phyloP scores from a whole-genome alignment of 2,888 invertebrate species.

The Oscheius sp. region DNA sequence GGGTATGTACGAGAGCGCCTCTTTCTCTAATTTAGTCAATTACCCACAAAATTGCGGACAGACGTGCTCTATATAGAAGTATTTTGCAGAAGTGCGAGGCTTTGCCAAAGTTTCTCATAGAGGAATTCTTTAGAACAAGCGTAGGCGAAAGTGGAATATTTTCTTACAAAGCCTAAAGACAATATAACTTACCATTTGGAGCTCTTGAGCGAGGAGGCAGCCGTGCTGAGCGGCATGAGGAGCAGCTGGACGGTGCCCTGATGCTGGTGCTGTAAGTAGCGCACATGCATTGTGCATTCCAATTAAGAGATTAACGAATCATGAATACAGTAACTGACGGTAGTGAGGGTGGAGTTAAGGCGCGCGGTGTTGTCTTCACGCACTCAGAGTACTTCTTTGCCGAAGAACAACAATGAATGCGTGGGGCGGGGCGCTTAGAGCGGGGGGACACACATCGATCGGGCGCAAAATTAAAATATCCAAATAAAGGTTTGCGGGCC shows the following conservation, averaged over 20 bases:
- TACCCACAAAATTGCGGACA: constrained; percentile 5
- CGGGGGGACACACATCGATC: constrained; percentile 30
- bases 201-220: constrained; percentile 61
- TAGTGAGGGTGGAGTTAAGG: constrained; percentile 15
- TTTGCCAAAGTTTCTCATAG: not conserved
- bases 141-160: not conserved
- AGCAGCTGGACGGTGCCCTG: constrained; percentile 69
- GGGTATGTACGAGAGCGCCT: constrained; percentile 7
- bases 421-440: constrained; percentile 31
- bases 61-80: constrained; percentile 4
- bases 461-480: constrained; percentile 36
- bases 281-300: constrained; percentile 62
- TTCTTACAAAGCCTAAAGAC: not conserved
- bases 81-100: constrained; percentile 1
- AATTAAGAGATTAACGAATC: constrained; percentile 11
- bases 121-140: not conserved
- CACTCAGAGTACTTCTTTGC: constrained; percentile 25
- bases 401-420: constrained; percentile 32
- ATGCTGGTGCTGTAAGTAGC: constrained; percentile 69
- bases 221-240: constrained; percentile 68
- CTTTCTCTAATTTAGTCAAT: constrained; percentile 20
- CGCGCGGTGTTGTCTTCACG: constrained; percentile 21
- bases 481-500: constrained; percentile 32
- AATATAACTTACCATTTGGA: constrained; percentile 59
- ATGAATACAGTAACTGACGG: constrained; percentile 21